These are phyloP conservation scores for Nycticebus coucang DNA, from an alignment of 2,113 vertebrate genomes.

Conservation along the genomic window DNA sequence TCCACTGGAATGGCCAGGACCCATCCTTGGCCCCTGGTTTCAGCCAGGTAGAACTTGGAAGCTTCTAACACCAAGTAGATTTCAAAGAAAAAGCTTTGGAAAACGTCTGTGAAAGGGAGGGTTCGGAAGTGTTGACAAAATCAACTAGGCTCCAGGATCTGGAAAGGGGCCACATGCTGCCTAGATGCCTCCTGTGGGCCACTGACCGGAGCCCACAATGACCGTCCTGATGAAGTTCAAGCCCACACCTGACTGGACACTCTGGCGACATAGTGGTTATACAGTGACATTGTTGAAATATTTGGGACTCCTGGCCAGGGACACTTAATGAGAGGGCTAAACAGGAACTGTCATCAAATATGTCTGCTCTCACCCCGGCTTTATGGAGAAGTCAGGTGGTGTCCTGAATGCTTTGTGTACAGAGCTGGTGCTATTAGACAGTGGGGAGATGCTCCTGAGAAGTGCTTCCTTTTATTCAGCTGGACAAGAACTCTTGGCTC, in stretches of 20 bases:
- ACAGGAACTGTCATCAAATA: accelerated
- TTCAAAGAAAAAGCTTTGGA: not conserved
- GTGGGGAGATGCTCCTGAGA: not conserved
- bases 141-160: not conserved
- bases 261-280: not conserved
- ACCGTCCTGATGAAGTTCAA: not conserved
- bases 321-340: not conserved
- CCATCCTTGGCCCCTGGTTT: not conserved
- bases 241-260: not conserved
- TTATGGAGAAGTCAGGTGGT: not conserved
- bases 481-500: too few species aligned
- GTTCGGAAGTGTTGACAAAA: not conserved
- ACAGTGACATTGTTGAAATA: not conserved
- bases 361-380: not conserved
- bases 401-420: not conserved
- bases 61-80: not conserved
- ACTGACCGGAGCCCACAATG: not conserved
- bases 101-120: not conserved
- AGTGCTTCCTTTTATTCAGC: not conserved
- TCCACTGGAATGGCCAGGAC: not conserved
- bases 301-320: not conserved
- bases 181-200: not conserved
- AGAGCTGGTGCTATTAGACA: not conserved
- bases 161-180: not conserved
- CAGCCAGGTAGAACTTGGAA: not conserved